Conservation (phyloP, 2,113 vertebrate species). For the Vulpes ferrilata region DNA sequence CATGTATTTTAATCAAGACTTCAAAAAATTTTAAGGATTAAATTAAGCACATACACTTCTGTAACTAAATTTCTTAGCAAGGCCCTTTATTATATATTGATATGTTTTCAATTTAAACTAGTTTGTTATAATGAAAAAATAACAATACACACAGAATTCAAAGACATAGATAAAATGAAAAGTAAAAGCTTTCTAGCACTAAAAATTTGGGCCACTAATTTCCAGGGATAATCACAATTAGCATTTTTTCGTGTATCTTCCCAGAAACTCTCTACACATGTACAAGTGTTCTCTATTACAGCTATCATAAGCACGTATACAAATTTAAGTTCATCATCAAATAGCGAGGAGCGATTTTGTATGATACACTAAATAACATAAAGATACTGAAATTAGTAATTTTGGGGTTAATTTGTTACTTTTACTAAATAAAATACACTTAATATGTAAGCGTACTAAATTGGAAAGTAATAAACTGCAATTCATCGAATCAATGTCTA, state of each 20-base stretch:
- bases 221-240: background rate
- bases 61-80: background rate
- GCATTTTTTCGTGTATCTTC: background rate
- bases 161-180: background rate
- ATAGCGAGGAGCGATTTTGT: background rate
- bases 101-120: slow-evolving; percentile 43
- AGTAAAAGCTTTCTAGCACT: background rate
- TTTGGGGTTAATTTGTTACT: slow-evolving; percentile 20
- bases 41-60: background rate
- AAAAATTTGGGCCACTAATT: slow-evolving; percentile 11
- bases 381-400: background rate
- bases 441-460: background rate
- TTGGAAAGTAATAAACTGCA: background rate
- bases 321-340: background rate
- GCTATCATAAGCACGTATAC: background rate
- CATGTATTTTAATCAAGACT: slow-evolving; percentile 8
- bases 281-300: background rate
- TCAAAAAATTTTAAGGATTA: slow-evolving; percentile 43
- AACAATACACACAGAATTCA: background rate
- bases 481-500: background rate
- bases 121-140: slow-evolving; percentile 28
- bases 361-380: background rate
- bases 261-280: background rate
- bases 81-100: background rate
- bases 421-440: background rate